These are phyloP conservation scores for Cryptocephalus primarius DNA, from an alignment of 2,888 invertebrate species.

Conservation along the genomic window DNA sequence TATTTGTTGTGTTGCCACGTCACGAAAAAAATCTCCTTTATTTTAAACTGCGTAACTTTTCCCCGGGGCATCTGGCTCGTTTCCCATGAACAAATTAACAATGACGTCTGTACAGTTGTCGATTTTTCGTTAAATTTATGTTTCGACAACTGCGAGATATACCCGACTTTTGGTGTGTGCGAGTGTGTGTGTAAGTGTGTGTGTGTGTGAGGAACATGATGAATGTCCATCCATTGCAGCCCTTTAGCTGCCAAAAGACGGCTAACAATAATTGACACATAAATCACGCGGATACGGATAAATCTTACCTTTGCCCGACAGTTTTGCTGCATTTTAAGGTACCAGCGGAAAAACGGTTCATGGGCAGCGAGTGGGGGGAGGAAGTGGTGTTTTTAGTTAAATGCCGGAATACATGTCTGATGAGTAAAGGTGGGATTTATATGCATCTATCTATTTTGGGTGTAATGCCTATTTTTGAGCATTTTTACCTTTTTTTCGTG, in stretches of 20 bases:
- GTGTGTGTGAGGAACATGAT: constrained; percentile 23
- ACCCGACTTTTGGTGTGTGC: constrained; percentile 8
- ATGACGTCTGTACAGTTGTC: constrained; percentile 34
- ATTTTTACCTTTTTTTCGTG: too few species aligned
- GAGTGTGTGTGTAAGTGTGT: constrained; percentile 8
- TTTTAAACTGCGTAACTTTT: too few species aligned
- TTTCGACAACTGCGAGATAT: constrained; percentile 33
- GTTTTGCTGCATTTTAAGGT: constrained; percentile 23
- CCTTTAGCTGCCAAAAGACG: constrained; percentile 32
- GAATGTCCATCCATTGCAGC: constrained; percentile 33
- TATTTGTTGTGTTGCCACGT: too few species aligned
- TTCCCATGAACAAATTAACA: constrained; percentile 35
- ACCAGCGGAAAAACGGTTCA: constrained; percentile 1
- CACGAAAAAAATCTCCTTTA: too few species aligned
- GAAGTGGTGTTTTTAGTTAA: not conserved
- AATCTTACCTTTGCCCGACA: constrained; percentile 25
- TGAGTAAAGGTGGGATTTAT: too few species aligned
- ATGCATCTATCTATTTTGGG: too few species aligned
- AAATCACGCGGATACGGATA: constrained; percentile 37
- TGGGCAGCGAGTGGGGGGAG: not conserved
- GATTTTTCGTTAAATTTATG: constrained; percentile 35
- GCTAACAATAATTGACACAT: constrained; percentile 36
- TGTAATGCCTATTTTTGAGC: too few species aligned
- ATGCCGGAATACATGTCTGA: constrained; percentile 3
- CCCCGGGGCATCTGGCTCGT: constrained; percentile 29